Base-by-base conservation (phyloP, 2,888 invertebrate genomes). In the Philopedon plagiatum region DNA sequence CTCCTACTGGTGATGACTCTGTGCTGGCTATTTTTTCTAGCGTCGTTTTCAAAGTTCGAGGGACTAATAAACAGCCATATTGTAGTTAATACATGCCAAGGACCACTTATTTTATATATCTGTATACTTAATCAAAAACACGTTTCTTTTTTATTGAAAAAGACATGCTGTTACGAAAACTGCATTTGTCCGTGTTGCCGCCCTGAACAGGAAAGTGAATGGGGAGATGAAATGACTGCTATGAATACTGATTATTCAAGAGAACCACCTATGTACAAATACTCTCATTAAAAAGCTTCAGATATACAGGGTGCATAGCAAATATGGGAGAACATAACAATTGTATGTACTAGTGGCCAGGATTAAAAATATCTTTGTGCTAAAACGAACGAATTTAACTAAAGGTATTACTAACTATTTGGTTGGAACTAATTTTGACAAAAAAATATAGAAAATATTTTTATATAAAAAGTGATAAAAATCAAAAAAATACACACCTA, bases 141-240 rank as follows among this genome's bases (percentile, higher is more conserved):
- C 80, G 94, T 95, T 0, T 92, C 91, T 7, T 94, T 92, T 85
- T 86, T 95, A 65, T 85, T 95, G 54, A 89, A 92, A 73, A 94
- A 95, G 85, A 92, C 93, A 62, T 95, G 94, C 85, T 93, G 93
- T 80, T 93, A 93, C 81, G 90, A 90, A 32, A 84, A 83, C 67
- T 87, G 86, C 74, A 76, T 85, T 15, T 87, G 86, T 75, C 84
- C 87, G 56, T 89, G 89, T 73, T 89, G 89, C 77, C 84, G 85
- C 63, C 85, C 85, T 4, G 91, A 93, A 75, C 92, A 91, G 0
- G 89, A 92, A 26, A 91, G 92, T 1, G 94, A 95, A 80, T 95
- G 94, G 94, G 95, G 95, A 0, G 95, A 95, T 80, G 95, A 95
- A 86, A 91, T 95, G 93, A 92, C 93, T 62, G 94, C 94, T 74